A percentile compares a stretch with the other conserved stretches of the same genome.
Conservation (phyloP, 2,888 invertebrate genomes). For the Melanostoma scalare region DNA sequence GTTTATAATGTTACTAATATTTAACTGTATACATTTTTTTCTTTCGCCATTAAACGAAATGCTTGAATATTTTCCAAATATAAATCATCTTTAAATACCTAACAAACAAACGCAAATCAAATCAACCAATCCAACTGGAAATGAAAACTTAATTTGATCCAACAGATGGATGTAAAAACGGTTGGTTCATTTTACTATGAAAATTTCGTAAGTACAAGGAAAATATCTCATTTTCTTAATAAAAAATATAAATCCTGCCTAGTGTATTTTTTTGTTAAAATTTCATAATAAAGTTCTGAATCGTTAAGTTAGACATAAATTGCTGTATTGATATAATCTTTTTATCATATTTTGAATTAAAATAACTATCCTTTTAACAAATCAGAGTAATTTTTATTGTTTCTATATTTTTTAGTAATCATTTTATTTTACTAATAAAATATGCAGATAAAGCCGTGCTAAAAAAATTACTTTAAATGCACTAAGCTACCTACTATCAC, state of each 20-base stretch:
- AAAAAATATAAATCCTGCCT: conserved; percentile 5
- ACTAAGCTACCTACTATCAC: too few species aligned
- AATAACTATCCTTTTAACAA: too few species aligned
- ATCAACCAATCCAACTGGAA: conserved; percentile 43
- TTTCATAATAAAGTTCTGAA: too few species aligned
- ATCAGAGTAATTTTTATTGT: too few species aligned
- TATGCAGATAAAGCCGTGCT: too few species aligned
- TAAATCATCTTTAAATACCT: conserved; percentile 48
- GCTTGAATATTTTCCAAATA: conserved; percentile 35
- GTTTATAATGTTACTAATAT: conserved; percentile 54
- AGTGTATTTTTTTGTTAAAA: background rate
- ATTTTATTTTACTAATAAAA: too few species aligned
- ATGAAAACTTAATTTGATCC: conserved; percentile 74
- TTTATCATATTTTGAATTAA: too few species aligned
- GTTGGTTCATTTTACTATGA: conserved; percentile 98
- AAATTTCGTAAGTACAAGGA: conserved; percentile 93
- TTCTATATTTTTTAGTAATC: too few species aligned
- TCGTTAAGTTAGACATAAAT: too few species aligned
- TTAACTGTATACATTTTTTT: conserved; percentile 46
- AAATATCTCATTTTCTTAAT: conserved; percentile 30
- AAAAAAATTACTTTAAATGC: too few species aligned
- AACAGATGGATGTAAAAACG: conserved; percentile 98
- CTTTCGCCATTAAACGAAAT: conserved; percentile 48
- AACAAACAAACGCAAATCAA: conserved; percentile 19
- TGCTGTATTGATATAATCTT: too few species aligned